These are phyloP conservation scores for Sternarchorhynchus goeldii DNA, from an alignment of 2,797 vertebrate genomes.

Conservation along the genomic window DNA sequence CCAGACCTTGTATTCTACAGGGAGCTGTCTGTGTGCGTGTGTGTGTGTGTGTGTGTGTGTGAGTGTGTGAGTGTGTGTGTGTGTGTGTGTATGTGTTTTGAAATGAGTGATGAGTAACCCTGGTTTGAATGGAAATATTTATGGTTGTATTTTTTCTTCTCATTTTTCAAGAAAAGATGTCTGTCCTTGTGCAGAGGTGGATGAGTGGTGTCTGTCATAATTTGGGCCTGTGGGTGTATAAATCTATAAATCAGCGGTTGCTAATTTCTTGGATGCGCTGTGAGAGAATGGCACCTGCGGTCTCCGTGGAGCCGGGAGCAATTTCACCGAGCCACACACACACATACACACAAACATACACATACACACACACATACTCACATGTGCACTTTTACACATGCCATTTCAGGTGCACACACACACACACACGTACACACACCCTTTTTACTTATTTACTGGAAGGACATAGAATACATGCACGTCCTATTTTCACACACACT, in stretches of 20 bases:
- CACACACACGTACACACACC: background rate
- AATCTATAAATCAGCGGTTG: constrained; percentile 56
- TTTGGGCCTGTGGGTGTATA: constrained; percentile 2
- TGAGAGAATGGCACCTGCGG: constrained; percentile 73
- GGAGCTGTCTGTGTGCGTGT: constrained; percentile 14
- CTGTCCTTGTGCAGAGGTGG: constrained; percentile 42
- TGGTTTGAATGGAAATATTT: background rate
- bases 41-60: background rate
- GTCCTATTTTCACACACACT: background rate
- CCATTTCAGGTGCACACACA: background rate
- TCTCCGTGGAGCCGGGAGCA: constrained; percentile 57
- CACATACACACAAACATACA: background rate
- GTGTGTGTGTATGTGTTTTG: constrained; percentile 15
- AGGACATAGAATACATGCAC: background rate
- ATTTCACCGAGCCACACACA: constrained; percentile 27
- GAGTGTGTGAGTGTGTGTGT: background rate
- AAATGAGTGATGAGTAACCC: background rate
- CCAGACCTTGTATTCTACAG: constrained; percentile 50
- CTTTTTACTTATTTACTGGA: no score
- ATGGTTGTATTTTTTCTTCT: background rate
- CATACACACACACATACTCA: background rate
- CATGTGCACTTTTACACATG: no score
- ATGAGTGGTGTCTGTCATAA: constrained; percentile 25
- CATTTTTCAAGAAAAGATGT: constrained; percentile 9
- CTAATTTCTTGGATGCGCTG: constrained; percentile 62